These are phyloP conservation scores for Drosophila mulleri DNA, from an alignment of 2,888 invertebrate species.

Conservation along the genomic window DNA sequence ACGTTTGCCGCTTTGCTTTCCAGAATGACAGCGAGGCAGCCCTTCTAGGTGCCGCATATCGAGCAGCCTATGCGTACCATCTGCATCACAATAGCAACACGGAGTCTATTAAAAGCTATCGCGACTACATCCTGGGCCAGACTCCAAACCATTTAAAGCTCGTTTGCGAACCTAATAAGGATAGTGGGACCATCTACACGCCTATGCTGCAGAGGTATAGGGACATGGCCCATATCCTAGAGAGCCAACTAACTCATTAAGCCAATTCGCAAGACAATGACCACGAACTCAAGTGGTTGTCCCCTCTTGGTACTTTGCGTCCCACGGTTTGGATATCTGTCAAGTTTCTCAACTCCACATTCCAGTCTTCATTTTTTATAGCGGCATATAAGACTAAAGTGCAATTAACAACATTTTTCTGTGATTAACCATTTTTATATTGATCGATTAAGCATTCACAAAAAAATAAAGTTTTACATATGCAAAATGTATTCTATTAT, in stretches of 20 bases:
- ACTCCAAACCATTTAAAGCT: slow-evolving; percentile 85
- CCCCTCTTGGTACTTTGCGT: not conserved
- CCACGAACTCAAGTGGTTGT: not conserved
- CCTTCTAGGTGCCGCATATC: slow-evolving; percentile 92
- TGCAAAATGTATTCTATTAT: slow-evolving; percentile 17
- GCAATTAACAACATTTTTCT: slow-evolving; percentile 71
- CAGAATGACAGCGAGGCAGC: slow-evolving; percentile 94
- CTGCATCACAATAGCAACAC: slow-evolving; percentile 55
- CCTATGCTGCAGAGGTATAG: slow-evolving; percentile 91
- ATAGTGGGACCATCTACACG: slow-evolving; percentile 90
- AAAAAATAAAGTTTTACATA: slow-evolving; percentile 57
- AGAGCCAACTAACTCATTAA: slow-evolving; percentile 30
- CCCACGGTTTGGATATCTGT: slow-evolving; percentile 16
- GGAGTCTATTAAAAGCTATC: slow-evolving; percentile 66
- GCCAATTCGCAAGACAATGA: not conserved
- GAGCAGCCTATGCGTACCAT: slow-evolving; percentile 88
- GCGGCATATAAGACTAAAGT: slow-evolving; percentile 58
- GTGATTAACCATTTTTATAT: slow-evolving; percentile 73
- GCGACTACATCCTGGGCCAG: slow-evolving; percentile 81
- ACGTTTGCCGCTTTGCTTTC: slow-evolving; percentile 6
- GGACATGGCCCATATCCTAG: slow-evolving; percentile 85
- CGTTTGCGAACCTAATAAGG: slow-evolving; percentile 90
- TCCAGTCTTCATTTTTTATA: slow-evolving; percentile 43
- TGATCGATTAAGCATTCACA: slow-evolving; percentile 59
- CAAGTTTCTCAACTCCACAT: slow-evolving; percentile 26